Evolutionary conservation across 1,140 invertebrate genomes (phyloP), one percentile per base, ranked within the genome.

Genomic region (Drosophila elegans): DNA sequence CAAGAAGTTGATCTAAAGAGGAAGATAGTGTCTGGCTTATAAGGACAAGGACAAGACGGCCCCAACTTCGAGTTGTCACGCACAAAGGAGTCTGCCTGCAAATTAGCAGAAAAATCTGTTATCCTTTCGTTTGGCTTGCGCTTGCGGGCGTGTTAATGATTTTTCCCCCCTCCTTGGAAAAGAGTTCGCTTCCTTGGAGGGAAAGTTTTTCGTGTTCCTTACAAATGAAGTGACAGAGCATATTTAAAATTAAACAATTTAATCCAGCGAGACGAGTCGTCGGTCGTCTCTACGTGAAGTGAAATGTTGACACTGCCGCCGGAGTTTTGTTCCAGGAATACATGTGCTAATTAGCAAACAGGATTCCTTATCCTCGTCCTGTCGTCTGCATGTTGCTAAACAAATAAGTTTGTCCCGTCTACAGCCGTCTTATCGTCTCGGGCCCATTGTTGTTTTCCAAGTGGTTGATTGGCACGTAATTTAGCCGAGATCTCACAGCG

Each of bases 21-120:
- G 55, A 63, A 72, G 84, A 88, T 88, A 86, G 76, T 86, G 78
- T 86, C 75, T 71, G 74, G 64, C 63, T 67, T 67, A 41, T 48
- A 61, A 38, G 56, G 63, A 61, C 64, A 61, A 38, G 56, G 63
- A 61, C 64, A 44, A 48, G 71, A 60, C 73, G 45, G 57, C 46
- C 63, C 61, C 62, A 7, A 36, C 64, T 51, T 25, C 34, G 38
- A 13, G 62, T 74, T 81, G 85, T 91, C 90, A 91, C 82, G 90
- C 90, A 91, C 90, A 90, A 91, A 91, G 86, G 85, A 85, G 78
- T 91, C 74, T 82, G 84, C 74, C 79, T 80, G 64, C 89, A 91
- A 91, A 91, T 91, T 91, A 91, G 89, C 89, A 91, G 90, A 91
- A 91, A 88, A 91, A 91, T 91, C 90, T 91, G 90, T 91, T 91